phyloP scores from a whole-genome alignment of 2,888 invertebrate species.

The Folsomia candida region DNA sequence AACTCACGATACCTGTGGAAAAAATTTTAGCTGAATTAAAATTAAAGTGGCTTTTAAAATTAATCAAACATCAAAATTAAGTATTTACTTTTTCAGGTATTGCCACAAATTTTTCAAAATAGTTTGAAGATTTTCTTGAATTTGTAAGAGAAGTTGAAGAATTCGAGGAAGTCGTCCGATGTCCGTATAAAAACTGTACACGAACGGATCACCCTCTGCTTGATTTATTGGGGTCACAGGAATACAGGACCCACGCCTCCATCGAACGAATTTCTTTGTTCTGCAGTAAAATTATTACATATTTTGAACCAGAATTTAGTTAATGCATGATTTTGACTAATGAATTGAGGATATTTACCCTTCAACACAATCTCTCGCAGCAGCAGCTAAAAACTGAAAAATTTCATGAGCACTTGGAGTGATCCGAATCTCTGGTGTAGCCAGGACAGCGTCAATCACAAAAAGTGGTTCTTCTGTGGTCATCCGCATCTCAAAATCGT shows the following conservation, averaged over 20 bases:
- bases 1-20: constrained; percentile 69
- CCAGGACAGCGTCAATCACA: constrained; percentile 73
- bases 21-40: not conserved
- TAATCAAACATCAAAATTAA: no score
- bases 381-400: constrained; percentile 71
- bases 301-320: not conserved
- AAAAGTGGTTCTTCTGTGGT: constrained; percentile 65
- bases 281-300: not conserved
- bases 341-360: constrained; percentile 61
- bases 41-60: no score
- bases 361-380: constrained; percentile 73
- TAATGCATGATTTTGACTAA: constrained; percentile 60
- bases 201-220: constrained; percentile 57
- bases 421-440: constrained; percentile 72
- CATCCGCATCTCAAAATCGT: constrained; percentile 64
- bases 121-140: constrained; percentile 41
- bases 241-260: constrained; percentile 80
- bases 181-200: constrained; percentile 78
- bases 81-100: constrained; percentile 42
- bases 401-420: constrained; percentile 74
- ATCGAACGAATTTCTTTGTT: constrained; percentile 73
- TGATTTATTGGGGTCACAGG: constrained; percentile 66
- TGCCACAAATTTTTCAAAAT: constrained; percentile 40
- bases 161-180: constrained; percentile 69
- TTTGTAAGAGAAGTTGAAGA: constrained; percentile 40